phyloP scores from a whole-genome alignment of 2,113 vertebrate genomes.

The Epinephelus fuscoguttatus region DNA sequence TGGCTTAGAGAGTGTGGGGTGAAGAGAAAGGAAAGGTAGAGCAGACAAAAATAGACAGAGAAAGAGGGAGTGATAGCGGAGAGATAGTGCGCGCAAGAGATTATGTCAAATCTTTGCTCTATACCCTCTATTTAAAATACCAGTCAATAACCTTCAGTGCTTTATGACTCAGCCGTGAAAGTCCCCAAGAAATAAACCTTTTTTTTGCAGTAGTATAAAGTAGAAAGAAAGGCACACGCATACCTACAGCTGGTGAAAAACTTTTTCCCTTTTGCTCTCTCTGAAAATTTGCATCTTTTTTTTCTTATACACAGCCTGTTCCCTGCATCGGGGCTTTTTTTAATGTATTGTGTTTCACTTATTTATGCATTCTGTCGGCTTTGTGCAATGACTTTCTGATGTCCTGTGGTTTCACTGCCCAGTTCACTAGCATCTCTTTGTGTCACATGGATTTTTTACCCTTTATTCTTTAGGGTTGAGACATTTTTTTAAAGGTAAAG shows the following conservation, averaged over 20 bases:
- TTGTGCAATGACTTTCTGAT: slow-evolving; percentile 1
- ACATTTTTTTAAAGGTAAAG: neutral
- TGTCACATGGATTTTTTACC: neutral
- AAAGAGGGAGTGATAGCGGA: slow-evolving; percentile 57
- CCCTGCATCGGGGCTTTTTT: neutral
- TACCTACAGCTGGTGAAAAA: neutral
- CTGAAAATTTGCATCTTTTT: slow-evolving; percentile 14
- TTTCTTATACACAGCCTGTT: neutral
- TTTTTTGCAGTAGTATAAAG: slow-evolving; percentile 37
- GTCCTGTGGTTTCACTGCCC: slow-evolving; percentile 19
- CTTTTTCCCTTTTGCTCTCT: neutral
- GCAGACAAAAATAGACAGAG: slow-evolving; percentile 61
- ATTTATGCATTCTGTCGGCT: slow-evolving; percentile 23
- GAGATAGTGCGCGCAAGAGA: slow-evolving; percentile 50
- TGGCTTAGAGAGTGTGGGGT: slow-evolving; percentile 64
- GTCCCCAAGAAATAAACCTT: slow-evolving; percentile 19
- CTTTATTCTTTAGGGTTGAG: neutral
- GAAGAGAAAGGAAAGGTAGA: slow-evolving; percentile 42
- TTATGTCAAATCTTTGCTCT: slow-evolving; percentile 70
- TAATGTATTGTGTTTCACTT: slow-evolving; percentile 7
- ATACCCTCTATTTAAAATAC: slow-evolving; percentile 69
- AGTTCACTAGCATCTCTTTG: neutral
- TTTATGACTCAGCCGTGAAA: slow-evolving; percentile 64
- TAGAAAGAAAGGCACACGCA: slow-evolving; percentile 37
- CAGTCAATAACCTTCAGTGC: slow-evolving; percentile 71